phyloP scores from a whole-genome alignment of 1,140 invertebrate genomes.

The Pygmarrhopalites habei region DNA sequence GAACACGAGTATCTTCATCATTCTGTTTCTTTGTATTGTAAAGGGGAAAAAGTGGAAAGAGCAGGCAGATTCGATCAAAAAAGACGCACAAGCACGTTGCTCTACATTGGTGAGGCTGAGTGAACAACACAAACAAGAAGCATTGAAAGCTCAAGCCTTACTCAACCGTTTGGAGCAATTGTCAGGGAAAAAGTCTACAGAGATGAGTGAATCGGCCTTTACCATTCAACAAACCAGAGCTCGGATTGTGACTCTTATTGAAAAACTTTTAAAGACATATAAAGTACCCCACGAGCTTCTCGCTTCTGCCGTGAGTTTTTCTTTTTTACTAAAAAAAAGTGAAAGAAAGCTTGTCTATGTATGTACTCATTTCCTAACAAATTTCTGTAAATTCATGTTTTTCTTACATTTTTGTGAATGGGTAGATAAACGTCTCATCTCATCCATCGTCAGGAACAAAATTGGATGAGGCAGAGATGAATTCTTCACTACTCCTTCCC shows the following conservation, averaged over 20 bases:
- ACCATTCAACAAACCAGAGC: constrained; percentile 15
- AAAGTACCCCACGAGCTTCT: constrained; percentile 29
- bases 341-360: no score
- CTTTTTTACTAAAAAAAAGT: no score
- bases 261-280: constrained; percentile 25
- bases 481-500: constrained; percentile 27
- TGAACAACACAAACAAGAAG: constrained; percentile 37
- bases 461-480: constrained; percentile 26
- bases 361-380: no score
- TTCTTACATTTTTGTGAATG: not conserved
- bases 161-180: constrained; percentile 24
- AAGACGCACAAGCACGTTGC: constrained; percentile 32
- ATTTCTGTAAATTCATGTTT: not conserved
- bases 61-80: constrained; percentile 22
- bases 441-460: not conserved
- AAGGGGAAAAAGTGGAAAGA: constrained; percentile 30
- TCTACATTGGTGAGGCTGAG: constrained; percentile 36
- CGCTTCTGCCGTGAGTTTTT: constrained; percentile 5
- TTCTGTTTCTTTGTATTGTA: not conserved
- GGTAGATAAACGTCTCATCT: no score
- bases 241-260: constrained; percentile 19
- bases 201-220: constrained; percentile 16
- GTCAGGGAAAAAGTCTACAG: constrained; percentile 8
- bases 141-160: constrained; percentile 30
- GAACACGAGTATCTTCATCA: not conserved